A percentile compares a stretch with the other conserved stretches of the same genome.
These are phyloP conservation scores for Mastigias papua DNA, from an alignment of 30 jellyfish, hydroid and myxozoan genomes.

Conservation along the genomic window DNA sequence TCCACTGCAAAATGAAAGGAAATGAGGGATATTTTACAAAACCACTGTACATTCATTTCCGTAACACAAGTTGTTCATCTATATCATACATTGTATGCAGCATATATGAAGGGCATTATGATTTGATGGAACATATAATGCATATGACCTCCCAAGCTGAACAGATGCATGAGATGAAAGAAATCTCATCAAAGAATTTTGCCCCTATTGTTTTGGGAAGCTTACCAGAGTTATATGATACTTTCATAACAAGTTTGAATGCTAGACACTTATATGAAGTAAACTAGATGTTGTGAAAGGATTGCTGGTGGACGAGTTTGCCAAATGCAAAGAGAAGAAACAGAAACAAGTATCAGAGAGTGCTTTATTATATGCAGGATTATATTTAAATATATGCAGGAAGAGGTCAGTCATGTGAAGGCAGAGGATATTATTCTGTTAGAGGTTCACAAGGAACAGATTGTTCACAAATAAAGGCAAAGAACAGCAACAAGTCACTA, in stretches of 20 bases:
- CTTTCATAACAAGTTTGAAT: slow-evolving; percentile 42
- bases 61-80: slow-evolving; percentile 51
- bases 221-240: slow-evolving; percentile 46
- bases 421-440: slow-evolving; percentile 53
- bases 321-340: slow-evolving; percentile 59
- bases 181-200: slow-evolving; percentile 44
- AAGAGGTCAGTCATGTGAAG: slow-evolving; percentile 55
- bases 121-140: slow-evolving; percentile 56
- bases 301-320: slow-evolving; percentile 62
- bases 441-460: slow-evolving; percentile 53
- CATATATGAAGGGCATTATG: slow-evolving; percentile 52
- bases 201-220: slow-evolving; percentile 48
- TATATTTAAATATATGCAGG: slow-evolving; percentile 32
- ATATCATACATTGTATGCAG: slow-evolving; percentile 51
- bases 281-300: slow-evolving; percentile 45
- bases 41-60: slow-evolving; percentile 39
- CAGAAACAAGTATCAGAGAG: slow-evolving; percentile 31
- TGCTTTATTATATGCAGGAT: slow-evolving; percentile 51
- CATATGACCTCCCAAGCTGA: slow-evolving; percentile 59
- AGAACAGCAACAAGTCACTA: slow-evolving; percentile 25
- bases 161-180: slow-evolving; percentile 55
- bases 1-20: slow-evolving; percentile 54
- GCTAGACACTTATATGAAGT: slow-evolving; percentile 51
- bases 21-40: slow-evolving; percentile 51
- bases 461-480: slow-evolving; percentile 27